These are phyloP conservation scores for Hydractinia echinata DNA, from an alignment of 30 jellyfish, hydroid and myxozoan genomes.

Conservation along the genomic window DNA sequence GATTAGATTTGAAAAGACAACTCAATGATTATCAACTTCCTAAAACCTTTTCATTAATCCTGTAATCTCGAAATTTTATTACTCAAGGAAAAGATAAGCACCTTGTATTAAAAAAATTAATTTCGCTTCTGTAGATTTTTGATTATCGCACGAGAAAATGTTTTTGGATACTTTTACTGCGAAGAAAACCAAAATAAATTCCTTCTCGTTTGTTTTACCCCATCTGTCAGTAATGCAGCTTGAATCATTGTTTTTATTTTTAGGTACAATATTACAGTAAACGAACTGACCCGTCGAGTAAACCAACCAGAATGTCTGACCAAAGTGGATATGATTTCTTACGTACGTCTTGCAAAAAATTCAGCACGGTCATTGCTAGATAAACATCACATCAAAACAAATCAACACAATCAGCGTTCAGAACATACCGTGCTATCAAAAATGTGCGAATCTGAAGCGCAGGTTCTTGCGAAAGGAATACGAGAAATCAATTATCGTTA, in stretches of 20 bases:
- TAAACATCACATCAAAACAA: conserved; percentile 46
- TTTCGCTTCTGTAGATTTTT: too few species aligned
- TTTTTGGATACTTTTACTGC: too few species aligned
- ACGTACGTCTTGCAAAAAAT: conserved; percentile 76
- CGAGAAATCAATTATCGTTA: conserved; percentile 36
- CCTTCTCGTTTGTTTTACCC: too few species aligned
- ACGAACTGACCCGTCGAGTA: conserved; percentile 67
- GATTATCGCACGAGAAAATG: too few species aligned
- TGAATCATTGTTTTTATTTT: not conserved
- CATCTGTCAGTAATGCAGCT: too few species aligned
- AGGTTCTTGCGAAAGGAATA: conserved; percentile 72
- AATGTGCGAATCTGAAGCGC: conserved; percentile 75
- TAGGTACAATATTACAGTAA: conserved; percentile 67
- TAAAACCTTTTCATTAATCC: too few species aligned
- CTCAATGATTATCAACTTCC: too few species aligned
- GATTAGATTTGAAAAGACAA: too few species aligned
- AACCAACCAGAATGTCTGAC: conserved; percentile 77
- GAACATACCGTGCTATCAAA: conserved; percentile 70
- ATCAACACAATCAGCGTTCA: conserved; percentile 67
- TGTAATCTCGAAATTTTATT: too few species aligned
- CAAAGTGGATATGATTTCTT: conserved; percentile 91
- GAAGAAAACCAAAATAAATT: too few species aligned
- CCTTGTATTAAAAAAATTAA: too few species aligned
- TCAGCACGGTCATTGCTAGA: conserved; percentile 77
- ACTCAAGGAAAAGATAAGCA: too few species aligned